Percentiles rank a stretch among this genome's conserved stretches.
phyloP scores from a whole-genome alignment of 2,113 vertebrate genomes.

The Maccullochella peelii region DNA sequence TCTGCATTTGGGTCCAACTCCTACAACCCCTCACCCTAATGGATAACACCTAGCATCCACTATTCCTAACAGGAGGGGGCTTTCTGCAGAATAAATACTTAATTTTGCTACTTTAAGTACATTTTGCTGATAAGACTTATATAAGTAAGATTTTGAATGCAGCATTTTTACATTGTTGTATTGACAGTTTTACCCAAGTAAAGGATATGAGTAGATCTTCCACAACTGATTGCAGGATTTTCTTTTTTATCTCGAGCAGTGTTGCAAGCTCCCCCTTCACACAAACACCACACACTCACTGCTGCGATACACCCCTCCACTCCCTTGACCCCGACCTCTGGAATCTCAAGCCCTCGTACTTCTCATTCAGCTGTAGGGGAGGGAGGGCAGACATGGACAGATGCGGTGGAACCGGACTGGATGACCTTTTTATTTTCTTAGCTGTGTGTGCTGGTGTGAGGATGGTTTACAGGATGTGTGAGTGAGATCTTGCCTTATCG shows the following conservation, averaged over 20 bases:
- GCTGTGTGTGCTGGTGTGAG: constrained; percentile 65
- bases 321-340: constrained; percentile 49
- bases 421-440: constrained; percentile 68
- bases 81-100: not conserved
- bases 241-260: constrained; percentile 40
- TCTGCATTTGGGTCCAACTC: too few species aligned
- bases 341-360: constrained; percentile 65
- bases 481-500: constrained; percentile 27
- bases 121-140: not conserved
- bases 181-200: not conserved
- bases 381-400: constrained; percentile 32
- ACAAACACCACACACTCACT: constrained; percentile 5
- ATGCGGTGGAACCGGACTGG: constrained; percentile 47
- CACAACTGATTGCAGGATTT: not conserved
- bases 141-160: not conserved
- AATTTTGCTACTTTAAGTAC: not conserved
- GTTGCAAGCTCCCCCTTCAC: constrained; percentile 42
- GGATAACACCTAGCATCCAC: too few species aligned
- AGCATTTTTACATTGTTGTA: not conserved
- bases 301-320: constrained; percentile 22
- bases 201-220: not conserved
- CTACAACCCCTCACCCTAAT: too few species aligned
- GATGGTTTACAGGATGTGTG: constrained; percentile 30
- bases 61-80: too few species aligned
- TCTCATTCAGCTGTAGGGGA: constrained; percentile 40